These are phyloP conservation scores for Pheosia gnoma DNA, from an alignment of 2,888 invertebrate genomes.

Conservation along the genomic window DNA sequence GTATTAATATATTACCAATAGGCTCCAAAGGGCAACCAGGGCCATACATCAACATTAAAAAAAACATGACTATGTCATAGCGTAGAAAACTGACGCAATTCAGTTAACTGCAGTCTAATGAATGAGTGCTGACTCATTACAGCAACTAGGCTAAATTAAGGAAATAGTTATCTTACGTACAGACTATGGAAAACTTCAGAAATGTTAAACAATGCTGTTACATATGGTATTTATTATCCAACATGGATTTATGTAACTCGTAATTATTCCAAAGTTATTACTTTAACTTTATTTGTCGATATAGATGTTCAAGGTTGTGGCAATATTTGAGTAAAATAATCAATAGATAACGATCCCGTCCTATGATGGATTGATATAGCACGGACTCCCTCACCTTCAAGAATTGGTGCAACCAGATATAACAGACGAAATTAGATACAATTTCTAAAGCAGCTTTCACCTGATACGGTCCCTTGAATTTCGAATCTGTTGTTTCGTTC, in stretches of 20 bases:
- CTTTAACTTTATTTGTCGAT: too few relatives aligned
- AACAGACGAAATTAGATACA: too few relatives aligned
- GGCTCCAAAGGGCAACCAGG: too few relatives aligned
- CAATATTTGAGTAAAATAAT: too few relatives aligned
- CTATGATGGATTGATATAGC: too few relatives aligned
- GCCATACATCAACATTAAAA: constrained; percentile 20
- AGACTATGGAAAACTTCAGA: constrained; percentile 41
- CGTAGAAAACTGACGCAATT: constrained; percentile 38
- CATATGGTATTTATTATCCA: background rate
- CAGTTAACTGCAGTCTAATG: constrained; percentile 42
- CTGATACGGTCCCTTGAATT: background rate
- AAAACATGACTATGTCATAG: constrained; percentile 20
- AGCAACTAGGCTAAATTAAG: constrained; percentile 52
- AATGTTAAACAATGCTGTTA: constrained; percentile 18
- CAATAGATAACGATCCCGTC: too few relatives aligned
- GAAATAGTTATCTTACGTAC: constrained; percentile 43
- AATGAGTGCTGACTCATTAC: constrained; percentile 56
- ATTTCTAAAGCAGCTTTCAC: too few relatives aligned
- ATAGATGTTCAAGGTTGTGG: too few relatives aligned
- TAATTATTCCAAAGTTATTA: too few relatives aligned
- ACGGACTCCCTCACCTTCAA: too few relatives aligned
- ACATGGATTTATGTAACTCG: background rate
- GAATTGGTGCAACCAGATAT: too few relatives aligned
- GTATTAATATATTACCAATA: too few relatives aligned
- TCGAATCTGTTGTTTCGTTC: background rate